A percentile compares a stretch with the other conserved stretches of the same genome.
Evolutionary conservation across 1,140 invertebrate species (phyloP).

Genomic region (Portunus trituberculatus): DNA sequence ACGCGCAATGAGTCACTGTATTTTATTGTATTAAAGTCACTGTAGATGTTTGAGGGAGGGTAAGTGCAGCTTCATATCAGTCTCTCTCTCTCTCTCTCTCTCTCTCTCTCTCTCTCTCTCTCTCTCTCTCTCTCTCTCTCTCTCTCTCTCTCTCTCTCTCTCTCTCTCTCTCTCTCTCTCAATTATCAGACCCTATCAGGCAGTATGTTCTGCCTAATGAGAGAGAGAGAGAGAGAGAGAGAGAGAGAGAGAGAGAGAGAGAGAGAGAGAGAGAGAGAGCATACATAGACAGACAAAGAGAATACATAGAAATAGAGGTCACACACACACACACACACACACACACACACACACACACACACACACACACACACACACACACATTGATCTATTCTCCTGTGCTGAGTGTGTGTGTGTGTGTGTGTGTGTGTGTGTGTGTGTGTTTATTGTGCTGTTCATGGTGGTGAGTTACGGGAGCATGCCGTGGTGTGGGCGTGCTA

Average conservation of each 20-base stretch:
- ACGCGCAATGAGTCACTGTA: too few species aligned
- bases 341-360: too few species aligned
- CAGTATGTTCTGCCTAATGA: background rate
- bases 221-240: constrained; percentile 20
- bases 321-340: too few species aligned
- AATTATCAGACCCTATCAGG: background rate
- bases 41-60: too few species aligned
- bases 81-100: constrained; percentile 20
- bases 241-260: constrained; percentile 6
- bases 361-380: too few species aligned
- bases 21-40: too few species aligned
- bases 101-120: constrained; percentile 18
- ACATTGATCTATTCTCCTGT: background rate
- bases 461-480: too few species aligned
- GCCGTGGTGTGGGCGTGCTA: background rate
- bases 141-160: too few species aligned
- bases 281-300: too few species aligned
- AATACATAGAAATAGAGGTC: too few species aligned
- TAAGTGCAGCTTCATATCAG: background rate
- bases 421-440: background rate
- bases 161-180: too few species aligned
- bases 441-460: background rate
- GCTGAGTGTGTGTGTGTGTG: background rate
- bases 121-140: background rate
- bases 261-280: constrained; percentile 6